Conservation (phyloP, 2,888 invertebrate genomes). For the Blastobasis adustella region DNA sequence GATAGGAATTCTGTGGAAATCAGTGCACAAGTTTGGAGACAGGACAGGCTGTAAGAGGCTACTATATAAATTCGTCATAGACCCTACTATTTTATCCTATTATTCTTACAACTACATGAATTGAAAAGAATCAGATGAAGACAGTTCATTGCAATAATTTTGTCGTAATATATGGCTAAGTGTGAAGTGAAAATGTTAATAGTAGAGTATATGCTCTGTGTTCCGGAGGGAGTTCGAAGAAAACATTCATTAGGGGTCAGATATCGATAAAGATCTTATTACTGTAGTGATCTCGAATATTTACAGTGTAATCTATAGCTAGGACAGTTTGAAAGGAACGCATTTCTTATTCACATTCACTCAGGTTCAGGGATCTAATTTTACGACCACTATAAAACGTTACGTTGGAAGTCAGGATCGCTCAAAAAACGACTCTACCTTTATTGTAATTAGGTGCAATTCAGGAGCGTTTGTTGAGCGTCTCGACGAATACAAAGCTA, state of each 20-base stretch:
- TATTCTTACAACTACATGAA: too few relatives aligned
- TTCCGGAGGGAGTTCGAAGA: too few relatives aligned
- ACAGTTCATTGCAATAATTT: too few relatives aligned
- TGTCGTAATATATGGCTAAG: too few relatives aligned
- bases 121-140: too few relatives aligned
- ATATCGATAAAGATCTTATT: background rate
- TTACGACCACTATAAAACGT: slow-evolving; percentile 26
- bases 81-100: too few relatives aligned
- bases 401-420: slow-evolving; percentile 10
- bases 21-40: slow-evolving; percentile 32
- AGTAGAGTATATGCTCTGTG: background rate
- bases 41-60: too few relatives aligned
- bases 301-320: slow-evolving; percentile 12
- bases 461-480: slow-evolving; percentile 19
- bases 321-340: slow-evolving; percentile 11
- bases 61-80: too few relatives aligned
- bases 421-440: slow-evolving; percentile 26
- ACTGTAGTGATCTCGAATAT: slow-evolving; percentile 7
- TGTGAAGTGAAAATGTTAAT: background rate
- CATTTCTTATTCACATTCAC: slow-evolving; percentile 16
- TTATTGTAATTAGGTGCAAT: background rate
- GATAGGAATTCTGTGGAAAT: slow-evolving; percentile 27
- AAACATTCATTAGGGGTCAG: too few relatives aligned
- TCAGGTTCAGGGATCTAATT: slow-evolving; percentile 25
- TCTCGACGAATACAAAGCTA: slow-evolving; percentile 10